Base-by-base conservation (phyloP, 2,797 vertebrate species). In the Enteromius mattozi region DNA sequence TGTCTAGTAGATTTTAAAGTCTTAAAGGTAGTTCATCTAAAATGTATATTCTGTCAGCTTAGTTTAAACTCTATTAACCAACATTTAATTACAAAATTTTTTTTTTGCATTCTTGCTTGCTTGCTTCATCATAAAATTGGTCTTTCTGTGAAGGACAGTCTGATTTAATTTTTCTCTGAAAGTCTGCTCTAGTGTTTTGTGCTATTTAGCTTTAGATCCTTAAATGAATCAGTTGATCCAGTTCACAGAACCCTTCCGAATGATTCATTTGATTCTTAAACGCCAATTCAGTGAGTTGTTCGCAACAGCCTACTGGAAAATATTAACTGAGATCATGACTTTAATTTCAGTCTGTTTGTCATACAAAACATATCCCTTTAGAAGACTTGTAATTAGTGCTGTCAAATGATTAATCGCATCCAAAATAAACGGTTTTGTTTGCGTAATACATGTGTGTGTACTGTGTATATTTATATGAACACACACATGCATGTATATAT, bases 201-300 rank as follows among this genome's bases (percentile, higher is more conserved):
- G 56, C 56, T 24, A 59, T 12, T 59, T 59, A 24, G 21, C 54
- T 24, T 59, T 59, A 59, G n/a, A 59, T 59, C 21, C 21, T 59
- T 59, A 59, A 74, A 51, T 33, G 27, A 30, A 51, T 33, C 47
- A 74, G 45, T 33, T 74, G 47, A 51, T 74, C 47, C 47, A 74
- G 30, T 33, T 54, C 17, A 72, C 45, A 74, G 71, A 51, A 13
- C 5, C 17, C 10, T 35, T 74, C 7, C 27, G 8, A 47, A 72
- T 24, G 42, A 72, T 47, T 72, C 7, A 72, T 30, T 30, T 10
- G 19, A 27, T 33, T 33, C 27, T 24, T 70, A 13, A 69, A 17
- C 6, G 30, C 27, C 5, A 2, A 16, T 45, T 70, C 68, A 45
- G 6, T 27, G 7, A 71, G 27, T 27, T 2, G 6, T 13, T 24